Conservation (phyloP, 2,113 vertebrate species). For the Tychaedon coryphoeus region DNA sequence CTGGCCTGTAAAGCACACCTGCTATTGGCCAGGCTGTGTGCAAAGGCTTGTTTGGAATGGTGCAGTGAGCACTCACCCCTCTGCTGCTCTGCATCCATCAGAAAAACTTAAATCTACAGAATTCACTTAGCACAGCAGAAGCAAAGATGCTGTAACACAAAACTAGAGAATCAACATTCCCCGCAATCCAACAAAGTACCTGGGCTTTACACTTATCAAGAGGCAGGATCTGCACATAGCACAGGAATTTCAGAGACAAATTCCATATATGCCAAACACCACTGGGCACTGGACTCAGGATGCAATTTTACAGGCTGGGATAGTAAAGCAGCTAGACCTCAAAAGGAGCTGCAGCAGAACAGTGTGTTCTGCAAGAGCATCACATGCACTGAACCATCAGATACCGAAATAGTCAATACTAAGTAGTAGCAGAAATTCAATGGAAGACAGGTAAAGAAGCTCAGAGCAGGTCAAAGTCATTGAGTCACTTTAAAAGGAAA, state of each 20-base stretch:
- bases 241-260: background rate
- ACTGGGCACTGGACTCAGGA: background rate
- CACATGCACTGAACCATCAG: background rate
- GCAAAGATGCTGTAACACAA: background rate
- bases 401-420: background rate
- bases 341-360: background rate
- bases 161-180: background rate
- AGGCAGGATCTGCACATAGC: background rate
- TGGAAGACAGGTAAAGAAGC: background rate
- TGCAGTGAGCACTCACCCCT: background rate
- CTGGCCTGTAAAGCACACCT: background rate
- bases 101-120: background rate
- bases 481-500: background rate
- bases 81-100: background rate
- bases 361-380: background rate
- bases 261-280: fast-evolving
- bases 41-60: background rate
- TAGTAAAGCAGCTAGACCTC: background rate
- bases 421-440: background rate
- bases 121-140: background rate
- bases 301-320: background rate
- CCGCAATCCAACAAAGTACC: background rate
- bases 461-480: background rate
- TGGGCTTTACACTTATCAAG: background rate
- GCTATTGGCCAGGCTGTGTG: background rate